Percentiles rank a stretch among this genome's conserved stretches.
phyloP scores from a whole-genome alignment of 2,888 invertebrate genomes.

The Erebia palarica region DNA sequence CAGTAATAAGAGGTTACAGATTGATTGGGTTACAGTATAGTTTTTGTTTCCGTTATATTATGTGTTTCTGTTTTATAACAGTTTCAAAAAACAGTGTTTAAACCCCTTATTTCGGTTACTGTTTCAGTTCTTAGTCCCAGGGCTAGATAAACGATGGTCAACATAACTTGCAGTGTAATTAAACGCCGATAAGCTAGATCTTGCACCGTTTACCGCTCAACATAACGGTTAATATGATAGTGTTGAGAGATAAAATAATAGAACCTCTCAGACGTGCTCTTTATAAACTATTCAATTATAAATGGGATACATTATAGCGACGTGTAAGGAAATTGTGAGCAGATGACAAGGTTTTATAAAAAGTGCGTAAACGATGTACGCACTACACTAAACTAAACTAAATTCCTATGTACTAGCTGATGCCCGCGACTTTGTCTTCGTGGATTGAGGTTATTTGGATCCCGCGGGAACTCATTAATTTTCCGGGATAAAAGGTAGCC shows the following conservation, averaged over 20 bases:
- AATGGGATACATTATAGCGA: conserved; percentile 1
- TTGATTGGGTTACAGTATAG: too few relatives aligned
- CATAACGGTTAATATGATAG: conserved; percentile 18
- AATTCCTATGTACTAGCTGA: background rate
- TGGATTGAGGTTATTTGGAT: too few relatives aligned
- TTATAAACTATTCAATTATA: conserved; percentile 8
- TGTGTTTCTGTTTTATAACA: too few relatives aligned
- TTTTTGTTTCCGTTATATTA: too few relatives aligned
- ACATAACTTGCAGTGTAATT: conserved; percentile 52
- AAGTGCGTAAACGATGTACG: background rate
- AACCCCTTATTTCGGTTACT: too few relatives aligned
- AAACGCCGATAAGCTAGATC: conserved; percentile 47
- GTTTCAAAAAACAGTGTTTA: too few relatives aligned
- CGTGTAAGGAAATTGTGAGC: conserved; percentile 8
- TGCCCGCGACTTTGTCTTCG: too few relatives aligned
- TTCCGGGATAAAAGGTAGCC: too few relatives aligned
- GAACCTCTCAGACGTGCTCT: conserved; percentile 9
- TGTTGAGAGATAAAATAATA: conserved; percentile 23
- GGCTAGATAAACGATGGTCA: conserved; percentile 42
- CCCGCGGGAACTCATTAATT: too few relatives aligned
- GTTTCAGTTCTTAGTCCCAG: too few relatives aligned
- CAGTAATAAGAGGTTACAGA: too few relatives aligned
- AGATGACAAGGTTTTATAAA: background rate
- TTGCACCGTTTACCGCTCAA: conserved; percentile 12
- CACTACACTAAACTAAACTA: background rate